Base-by-base conservation (phyloP, 2,888 invertebrate species). In the Xylocampa areola region DNA sequence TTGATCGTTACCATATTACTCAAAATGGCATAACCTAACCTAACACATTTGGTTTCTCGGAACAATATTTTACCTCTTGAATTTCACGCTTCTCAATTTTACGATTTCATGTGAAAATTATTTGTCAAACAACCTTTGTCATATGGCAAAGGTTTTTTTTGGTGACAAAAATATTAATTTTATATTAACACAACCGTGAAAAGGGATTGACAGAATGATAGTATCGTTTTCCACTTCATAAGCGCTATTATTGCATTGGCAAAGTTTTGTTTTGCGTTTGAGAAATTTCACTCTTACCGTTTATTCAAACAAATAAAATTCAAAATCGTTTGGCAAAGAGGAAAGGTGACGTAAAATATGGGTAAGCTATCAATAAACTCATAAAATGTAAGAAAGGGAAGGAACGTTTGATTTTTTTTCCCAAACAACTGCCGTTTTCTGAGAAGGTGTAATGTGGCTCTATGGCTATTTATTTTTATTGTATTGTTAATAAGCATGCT, bases 401-500 rank as follows among this genome's bases (percentile, higher is more conserved):
- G 73, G 62, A 50, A 52, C 67, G 48, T 69, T 77, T 66, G 39
- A 66, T 77, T 87, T 89, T 87, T 85, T 87, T 84, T 76, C 60
- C 44, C 68, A 74, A 69, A 82, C 90, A 91, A 91, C 91, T 90
- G 90, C 84, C 85, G 84, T 87, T 83, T 94, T 94, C 94, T 89
- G 86, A 89, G 93, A 94, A 94, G 92, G 93, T 94, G 94, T 94
- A 94, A 94, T 93, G 91, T 94, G 91, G 90, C 85, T 87, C 89
- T 89, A 91, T 91, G 91, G 89, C 88, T 91, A 92, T 90, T 93
- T 93, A 92, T 91, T 72, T 91, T 93, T 90, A 92, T 92, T 93
- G 92, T 93, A 92, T 94, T 94, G 91, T 94, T 94, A 93, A 94
- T 94, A 92, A 89, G 91, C 92, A 89, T 89, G 91, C 86, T 88